Evolutionary conservation across 2,113 vertebrate genomes (phyloP).

Genomic region (Falcunculus frontatus): DNA sequence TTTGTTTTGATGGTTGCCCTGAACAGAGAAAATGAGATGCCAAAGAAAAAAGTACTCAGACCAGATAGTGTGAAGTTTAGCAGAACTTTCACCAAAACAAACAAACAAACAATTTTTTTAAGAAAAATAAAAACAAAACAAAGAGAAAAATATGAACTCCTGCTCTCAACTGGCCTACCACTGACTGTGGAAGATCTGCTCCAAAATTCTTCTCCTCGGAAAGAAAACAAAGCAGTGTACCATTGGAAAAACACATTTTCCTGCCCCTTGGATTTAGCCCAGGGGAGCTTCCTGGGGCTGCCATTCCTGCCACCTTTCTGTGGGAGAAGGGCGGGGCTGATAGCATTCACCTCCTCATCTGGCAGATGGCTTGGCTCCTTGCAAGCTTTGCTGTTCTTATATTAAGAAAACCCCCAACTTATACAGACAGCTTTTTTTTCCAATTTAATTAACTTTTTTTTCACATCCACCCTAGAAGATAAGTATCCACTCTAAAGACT

Average conservation of each 20-base stretch:
- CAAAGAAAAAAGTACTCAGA: not conserved
- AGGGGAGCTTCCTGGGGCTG: not conserved
- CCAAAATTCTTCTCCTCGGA: not conserved
- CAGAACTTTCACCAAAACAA: not conserved
- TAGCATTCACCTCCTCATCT: not conserved
- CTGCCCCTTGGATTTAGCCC: not conserved
- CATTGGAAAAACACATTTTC: not conserved
- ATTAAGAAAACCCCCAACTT: not conserved
- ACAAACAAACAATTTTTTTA: not conserved
- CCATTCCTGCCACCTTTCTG: not conserved
- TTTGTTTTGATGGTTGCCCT: slow-evolving; percentile 20
- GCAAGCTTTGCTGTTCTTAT: not conserved
- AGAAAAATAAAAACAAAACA: not conserved
- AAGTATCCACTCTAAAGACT: not conserved
- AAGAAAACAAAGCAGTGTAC: not conserved
- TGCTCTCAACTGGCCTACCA: not conserved
- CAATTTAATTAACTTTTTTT: not conserved
- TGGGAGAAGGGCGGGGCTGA: not conserved
- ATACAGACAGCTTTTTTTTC: not conserved
- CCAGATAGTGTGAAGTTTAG: not conserved
- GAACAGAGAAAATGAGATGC: not conserved
- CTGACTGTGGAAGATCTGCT: not conserved
- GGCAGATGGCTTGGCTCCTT: not conserved
- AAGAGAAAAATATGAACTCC: not conserved
- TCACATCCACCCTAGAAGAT: not conserved